Base-by-base conservation (phyloP, 2,113 vertebrate species). In the Oncorhynchus nerka region DNA sequence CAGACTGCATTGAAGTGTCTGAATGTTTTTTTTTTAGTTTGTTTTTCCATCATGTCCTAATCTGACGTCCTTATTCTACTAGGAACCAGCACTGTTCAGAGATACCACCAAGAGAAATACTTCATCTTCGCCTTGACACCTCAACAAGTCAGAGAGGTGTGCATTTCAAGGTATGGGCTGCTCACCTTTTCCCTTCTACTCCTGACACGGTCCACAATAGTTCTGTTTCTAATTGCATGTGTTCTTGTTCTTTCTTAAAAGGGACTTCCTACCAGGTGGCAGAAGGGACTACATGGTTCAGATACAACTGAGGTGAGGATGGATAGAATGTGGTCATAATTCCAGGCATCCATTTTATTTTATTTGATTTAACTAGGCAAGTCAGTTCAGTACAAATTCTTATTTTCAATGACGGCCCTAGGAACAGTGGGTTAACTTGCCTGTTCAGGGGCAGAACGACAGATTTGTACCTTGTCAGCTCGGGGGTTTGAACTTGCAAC, bases 121-220 rank as follows among this genome's bases (percentile, higher is more conserved):
- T 99, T 99, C 80, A 97, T 98, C 90, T 99, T 99, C 92, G 97
- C 97, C 71, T 86, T 99, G 94, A 98, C 97, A 22, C 97, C 97
- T 82, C 97, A 99, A 73, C 97, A 99, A 91, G 97, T 99, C 86
- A 94, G 97, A 91, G 97, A 99, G 90, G 96, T 99, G 78, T 98
- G 96, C 92, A 97, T 99, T 93, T 99, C 97, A 86, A 96, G 97
- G 97, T 99, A 94, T 89, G 87, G 13, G 82, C 39, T 11, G 39
- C 39, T 45, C 39, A 28, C 4, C 11, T 20, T 9, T 24, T 12
- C 1, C n/a, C 26, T 28, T 28, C 26, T 28, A 8, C 66, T 62
- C 2, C 30, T 68, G 67, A 3, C 7, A 0, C 19, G 16, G 11
- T 11, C 5, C 32, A 4, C 6, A 19, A 26, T 20, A 16, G 28